phyloP scores from a whole-genome alignment of 2,797 vertebrate species.

The Rachycentron canadum region DNA sequence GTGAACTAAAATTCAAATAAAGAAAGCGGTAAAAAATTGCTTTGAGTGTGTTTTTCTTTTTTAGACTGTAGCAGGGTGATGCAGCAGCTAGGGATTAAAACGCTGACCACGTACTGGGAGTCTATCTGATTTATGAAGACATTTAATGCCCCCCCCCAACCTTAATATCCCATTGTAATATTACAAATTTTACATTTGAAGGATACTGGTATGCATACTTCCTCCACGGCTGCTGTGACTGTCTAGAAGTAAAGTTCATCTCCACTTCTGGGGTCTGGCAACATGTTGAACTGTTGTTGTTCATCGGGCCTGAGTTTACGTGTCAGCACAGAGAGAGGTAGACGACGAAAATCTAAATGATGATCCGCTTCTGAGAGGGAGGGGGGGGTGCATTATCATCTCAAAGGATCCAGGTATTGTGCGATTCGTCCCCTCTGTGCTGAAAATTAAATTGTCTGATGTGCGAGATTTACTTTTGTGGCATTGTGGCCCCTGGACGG shows the following conservation, averaged over 20 bases:
- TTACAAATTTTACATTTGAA: not conserved
- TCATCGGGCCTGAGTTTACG: conserved; percentile 35
- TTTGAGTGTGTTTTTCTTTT: no score
- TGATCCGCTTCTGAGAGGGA: conserved; percentile 56
- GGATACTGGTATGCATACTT: no score
- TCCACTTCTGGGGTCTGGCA: no score
- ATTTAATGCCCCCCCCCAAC: not conserved
- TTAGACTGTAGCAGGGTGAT: not conserved
- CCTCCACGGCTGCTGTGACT: not conserved
- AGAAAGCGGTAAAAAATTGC: no score
- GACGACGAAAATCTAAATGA: conserved; percentile 74
- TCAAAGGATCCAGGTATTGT: conserved; percentile 88
- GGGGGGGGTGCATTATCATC: conserved; percentile 82
- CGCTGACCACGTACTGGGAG: no score
- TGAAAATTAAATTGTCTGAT: conserved; percentile 91
- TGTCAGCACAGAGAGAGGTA: conserved; percentile 14
- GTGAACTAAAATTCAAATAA: no score
- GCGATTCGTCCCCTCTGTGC: conserved; percentile 85
- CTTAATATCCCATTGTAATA: not conserved
- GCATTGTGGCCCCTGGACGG: conserved; percentile 29
- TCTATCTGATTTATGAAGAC: no score
- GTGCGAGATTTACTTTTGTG: conserved; percentile 90
- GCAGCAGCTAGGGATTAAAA: not conserved
- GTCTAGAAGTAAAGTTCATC: no score
- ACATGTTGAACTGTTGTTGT: conserved; percentile 10